These are phyloP conservation scores for Leptarthrus brevirostris DNA, from an alignment of 2,888 invertebrate genomes.

Conservation along the genomic window DNA sequence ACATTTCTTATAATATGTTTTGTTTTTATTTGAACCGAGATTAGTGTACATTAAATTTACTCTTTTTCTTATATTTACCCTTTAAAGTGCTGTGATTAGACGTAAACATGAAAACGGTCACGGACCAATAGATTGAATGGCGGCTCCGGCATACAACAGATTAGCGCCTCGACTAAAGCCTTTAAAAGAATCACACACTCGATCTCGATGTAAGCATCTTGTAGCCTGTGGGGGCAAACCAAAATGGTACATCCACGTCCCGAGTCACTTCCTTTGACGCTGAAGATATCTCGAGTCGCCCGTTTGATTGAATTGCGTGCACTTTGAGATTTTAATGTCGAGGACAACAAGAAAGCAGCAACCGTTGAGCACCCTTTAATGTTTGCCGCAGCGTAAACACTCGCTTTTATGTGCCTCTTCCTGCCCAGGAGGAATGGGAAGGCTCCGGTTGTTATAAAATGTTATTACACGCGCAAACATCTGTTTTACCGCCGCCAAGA, in stretches of 20 bases:
- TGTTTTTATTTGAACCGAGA: too few relatives aligned
- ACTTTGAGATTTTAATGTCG: slow-evolving; percentile 34
- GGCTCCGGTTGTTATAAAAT: slow-evolving; percentile 44
- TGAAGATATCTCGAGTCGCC: slow-evolving; percentile 23
- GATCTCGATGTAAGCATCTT: not conserved
- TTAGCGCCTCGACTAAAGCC: slow-evolving; percentile 7
- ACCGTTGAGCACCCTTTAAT: slow-evolving; percentile 50
- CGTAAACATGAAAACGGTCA: slow-evolving; percentile 4
- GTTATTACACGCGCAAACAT: slow-evolving; percentile 50
- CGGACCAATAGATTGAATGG: not conserved
- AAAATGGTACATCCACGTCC: not conserved
- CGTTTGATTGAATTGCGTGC: slow-evolving; percentile 37
- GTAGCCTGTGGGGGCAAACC: not conserved
- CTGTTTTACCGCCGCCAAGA: slow-evolving; percentile 38
- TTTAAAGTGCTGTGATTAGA: not conserved
- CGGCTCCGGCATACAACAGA: slow-evolving; percentile 6
- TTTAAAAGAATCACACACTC: not conserved
- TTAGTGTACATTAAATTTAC: too few relatives aligned
- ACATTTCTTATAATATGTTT: too few relatives aligned
- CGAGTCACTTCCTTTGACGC: slow-evolving; percentile 32
- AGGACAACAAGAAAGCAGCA: slow-evolving; percentile 43
- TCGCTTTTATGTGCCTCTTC: slow-evolving; percentile 50
- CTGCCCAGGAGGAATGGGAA: slow-evolving; percentile 15
- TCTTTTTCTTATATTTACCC: not conserved
- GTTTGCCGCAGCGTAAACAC: slow-evolving; percentile 53